These are phyloP conservation scores for Pitta sordida DNA, from an alignment of 2,113 vertebrate genomes.

Conservation along the genomic window DNA sequence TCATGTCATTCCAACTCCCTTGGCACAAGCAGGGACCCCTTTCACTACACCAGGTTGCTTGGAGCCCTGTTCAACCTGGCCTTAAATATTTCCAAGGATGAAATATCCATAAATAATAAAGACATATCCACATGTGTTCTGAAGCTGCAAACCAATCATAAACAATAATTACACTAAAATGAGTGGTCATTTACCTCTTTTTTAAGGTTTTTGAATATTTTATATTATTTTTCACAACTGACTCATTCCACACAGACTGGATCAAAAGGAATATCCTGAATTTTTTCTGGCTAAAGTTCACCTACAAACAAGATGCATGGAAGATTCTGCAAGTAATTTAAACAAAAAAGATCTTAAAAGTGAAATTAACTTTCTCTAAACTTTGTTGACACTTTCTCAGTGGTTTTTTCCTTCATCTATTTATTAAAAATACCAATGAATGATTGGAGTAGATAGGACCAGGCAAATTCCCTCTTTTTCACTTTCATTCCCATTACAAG, in stretches of 20 bases:
- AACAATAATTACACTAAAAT: not conserved
- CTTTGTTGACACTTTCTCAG: not conserved
- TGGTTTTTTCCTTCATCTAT: not conserved
- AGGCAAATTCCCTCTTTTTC: not conserved
- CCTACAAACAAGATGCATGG: not conserved
- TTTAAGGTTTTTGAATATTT: not conserved
- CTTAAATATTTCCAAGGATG: not conserved
- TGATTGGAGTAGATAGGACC: not conserved
- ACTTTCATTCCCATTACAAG: not conserved
- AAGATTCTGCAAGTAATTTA: not conserved
- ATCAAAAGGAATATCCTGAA: not conserved
- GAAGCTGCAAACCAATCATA: not conserved
- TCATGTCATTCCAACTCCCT: not conserved
- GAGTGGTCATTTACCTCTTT: not conserved
- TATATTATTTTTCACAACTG: not conserved
- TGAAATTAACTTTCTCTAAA: not conserved
- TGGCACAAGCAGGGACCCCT: not conserved
- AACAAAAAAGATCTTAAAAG: not conserved
- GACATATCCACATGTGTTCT: not conserved
- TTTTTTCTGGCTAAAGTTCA: not conserved
- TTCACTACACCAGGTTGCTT: not conserved
- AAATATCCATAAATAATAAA: not conserved
- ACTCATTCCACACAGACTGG: not conserved
- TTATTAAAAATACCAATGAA: not conserved
- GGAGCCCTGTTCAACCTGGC: rapidly evolving